These are phyloP conservation scores for Cephus pygmeus DNA, from an alignment of 2,888 invertebrate genomes.

Conservation along the genomic window DNA sequence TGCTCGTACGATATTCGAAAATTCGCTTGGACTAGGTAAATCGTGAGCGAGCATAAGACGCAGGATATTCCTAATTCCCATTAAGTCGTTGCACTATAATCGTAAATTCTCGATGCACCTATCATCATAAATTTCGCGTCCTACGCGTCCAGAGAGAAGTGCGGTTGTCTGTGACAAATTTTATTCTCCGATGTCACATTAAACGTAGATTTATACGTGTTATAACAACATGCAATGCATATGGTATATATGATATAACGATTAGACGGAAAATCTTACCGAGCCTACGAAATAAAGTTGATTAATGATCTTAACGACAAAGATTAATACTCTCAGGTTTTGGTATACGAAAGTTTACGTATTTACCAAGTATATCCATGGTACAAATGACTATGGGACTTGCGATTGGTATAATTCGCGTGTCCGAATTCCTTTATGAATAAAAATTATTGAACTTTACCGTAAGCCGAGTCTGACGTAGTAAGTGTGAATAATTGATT, in stretches of 20 bases:
- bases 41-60: not conserved
- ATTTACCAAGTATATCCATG: not conserved
- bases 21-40: not conserved
- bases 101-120: constrained; percentile 18
- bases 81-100: constrained; percentile 14
- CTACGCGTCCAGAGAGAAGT: constrained; percentile 17
- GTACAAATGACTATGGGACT: not conserved
- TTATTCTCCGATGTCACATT: constrained; percentile 11
- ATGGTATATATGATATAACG: not conserved
- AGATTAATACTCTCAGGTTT: not conserved
- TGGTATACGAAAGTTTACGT: not conserved
- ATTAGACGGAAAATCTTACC: not conserved
- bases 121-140: constrained; percentile 20
- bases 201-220: constrained; percentile 5
- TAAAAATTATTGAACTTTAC: not conserved
- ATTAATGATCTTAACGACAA: not conserved
- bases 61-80: constrained; percentile 6
- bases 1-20: not conserved
- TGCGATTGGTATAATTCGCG: not conserved
- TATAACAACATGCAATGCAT: not conserved
- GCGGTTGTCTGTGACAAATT: constrained; percentile 20
- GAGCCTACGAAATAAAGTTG: not conserved
- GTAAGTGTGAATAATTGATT: not conserved
- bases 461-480: not conserved
- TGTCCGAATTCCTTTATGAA: not conserved